Conservation (phyloP, 2,797 vertebrate genomes). For the Siniperca obscura region DNA sequence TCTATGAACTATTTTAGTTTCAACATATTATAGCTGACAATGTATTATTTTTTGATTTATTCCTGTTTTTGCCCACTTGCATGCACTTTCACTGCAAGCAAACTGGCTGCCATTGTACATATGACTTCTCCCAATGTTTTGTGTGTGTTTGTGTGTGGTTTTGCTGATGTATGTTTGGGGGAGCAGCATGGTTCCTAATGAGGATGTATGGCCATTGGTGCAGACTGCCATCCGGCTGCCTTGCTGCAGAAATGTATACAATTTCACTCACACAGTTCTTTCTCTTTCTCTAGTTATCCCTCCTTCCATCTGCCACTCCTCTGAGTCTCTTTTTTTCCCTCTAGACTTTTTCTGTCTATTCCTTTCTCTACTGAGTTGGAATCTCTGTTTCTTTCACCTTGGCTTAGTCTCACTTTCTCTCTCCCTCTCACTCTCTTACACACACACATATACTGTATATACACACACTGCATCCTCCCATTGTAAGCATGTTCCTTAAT, state of each 20-base stretch:
- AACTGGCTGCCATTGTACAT: constrained; percentile 27
- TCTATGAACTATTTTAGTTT: constrained; percentile 17
- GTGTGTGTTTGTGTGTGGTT: constrained; percentile 46
- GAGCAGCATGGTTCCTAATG: constrained; percentile 68
- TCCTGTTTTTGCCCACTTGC: constrained; percentile 25
- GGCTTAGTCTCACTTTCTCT: not conserved
- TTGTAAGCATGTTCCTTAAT: constrained; percentile 6
- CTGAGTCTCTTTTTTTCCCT: not conserved
- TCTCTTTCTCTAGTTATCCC: constrained; percentile 17
- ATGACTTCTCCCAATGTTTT: constrained; percentile 25
- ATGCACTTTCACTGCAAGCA: constrained; percentile 24
- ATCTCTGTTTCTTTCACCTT: constrained; percentile 1
- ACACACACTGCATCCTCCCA: not conserved
- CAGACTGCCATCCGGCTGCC: constrained; percentile 44
- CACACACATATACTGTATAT: not conserved
- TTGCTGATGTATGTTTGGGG: constrained; percentile 51
- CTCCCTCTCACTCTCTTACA: not conserved
- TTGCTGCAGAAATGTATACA: constrained; percentile 39
- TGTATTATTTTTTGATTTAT: constrained; percentile 41
- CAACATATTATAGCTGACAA: constrained; percentile 25
- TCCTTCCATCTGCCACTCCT: constrained; percentile 22
- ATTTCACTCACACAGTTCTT: constrained; percentile 42
- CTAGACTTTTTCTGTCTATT: not conserved
- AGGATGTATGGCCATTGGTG: constrained; percentile 66
- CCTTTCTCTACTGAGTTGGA: not conserved